Base-by-base conservation (phyloP, 1,140 invertebrate species). In the Whitmania pigra region DNA sequence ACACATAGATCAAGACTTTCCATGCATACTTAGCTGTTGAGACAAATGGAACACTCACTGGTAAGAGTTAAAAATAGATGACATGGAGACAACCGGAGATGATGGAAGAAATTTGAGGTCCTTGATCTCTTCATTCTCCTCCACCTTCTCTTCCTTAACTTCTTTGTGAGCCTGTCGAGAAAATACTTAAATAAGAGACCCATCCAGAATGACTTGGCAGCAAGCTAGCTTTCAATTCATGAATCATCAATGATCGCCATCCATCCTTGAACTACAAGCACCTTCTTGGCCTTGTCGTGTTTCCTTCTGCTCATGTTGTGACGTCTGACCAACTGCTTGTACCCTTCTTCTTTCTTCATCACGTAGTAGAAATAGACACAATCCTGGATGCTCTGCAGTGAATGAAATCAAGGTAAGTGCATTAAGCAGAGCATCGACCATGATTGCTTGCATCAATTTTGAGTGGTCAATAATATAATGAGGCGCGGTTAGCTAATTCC, bases 261-360 rank as follows among this genome's bases (percentile, higher is more conserved):
- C 31, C 2, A 3, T 36, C 31, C 31, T n/a, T 5, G 5, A 5
- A 57, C 18, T 13, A 13, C 22, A 20, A 22, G 6, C 1, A 63
- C 57, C 57, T 63, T 63, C 57, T 63, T 63, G 29, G 57, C 57
- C 15, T 63, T 63, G 29, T 63, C 57, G 29, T 22, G 22, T 20
- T 63, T 63, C 57, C 57, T 63, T 31, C 57, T 63, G 11, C 57
- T 63, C 57, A 63, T 63, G 57, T 63, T 22, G 18, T 63, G 57
- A 13, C 29, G 9, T 63, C 57, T 63, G 57, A 63, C 57, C 22
- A 63, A 20, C 29, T 63, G 57, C 57, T 63, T 63, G 57, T 63
- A 63, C 11, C 29, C 29, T 20, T 13, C 57, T 25, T 63, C 29
- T 31, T 63, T 63, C 57, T 63, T 63, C 11, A 18, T 25, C 22